Conservation (phyloP, 2,888 invertebrate species). For the Achlya flavicornis region DNA sequence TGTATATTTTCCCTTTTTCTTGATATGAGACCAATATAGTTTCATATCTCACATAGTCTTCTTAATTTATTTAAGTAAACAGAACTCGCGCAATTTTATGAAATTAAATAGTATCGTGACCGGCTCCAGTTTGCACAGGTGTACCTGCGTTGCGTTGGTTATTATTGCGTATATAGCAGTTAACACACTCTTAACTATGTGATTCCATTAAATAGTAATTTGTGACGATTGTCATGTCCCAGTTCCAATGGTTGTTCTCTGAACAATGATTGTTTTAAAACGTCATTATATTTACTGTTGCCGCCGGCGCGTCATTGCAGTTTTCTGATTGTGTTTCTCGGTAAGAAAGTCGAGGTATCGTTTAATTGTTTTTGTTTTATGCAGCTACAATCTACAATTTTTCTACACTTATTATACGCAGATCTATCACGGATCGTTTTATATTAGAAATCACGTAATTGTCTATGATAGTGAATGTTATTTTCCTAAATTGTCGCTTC, state of each 20-base stretch:
- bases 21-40: not conserved
- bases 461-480: not conserved
- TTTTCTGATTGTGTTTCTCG: constrained; percentile 5
- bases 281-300: constrained; percentile 17
- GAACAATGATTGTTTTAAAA: constrained; percentile 29
- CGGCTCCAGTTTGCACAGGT: constrained; percentile 41
- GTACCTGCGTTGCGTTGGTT: constrained; percentile 20
- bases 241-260: constrained; percentile 27
- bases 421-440: not conserved
- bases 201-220: constrained; percentile 25
- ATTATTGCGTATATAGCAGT: constrained; percentile 33
- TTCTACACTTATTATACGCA: not conserved
- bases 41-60: not conserved
- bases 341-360: not conserved
- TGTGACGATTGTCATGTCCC: constrained; percentile 18
- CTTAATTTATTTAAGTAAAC: constrained; percentile 18
- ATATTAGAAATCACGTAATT: not conserved
- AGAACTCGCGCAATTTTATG: constrained; percentile 13
- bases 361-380: constrained; percentile 1
- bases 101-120: constrained; percentile 23
- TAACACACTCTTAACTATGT: constrained; percentile 23
- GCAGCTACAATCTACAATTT: not conserved
- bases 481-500: not conserved
- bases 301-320: not conserved
- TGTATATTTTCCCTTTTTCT: not conserved